Evolutionary conservation across 2,797 vertebrate species (phyloP).

Genomic region (Monodelphis domestica): DNA sequence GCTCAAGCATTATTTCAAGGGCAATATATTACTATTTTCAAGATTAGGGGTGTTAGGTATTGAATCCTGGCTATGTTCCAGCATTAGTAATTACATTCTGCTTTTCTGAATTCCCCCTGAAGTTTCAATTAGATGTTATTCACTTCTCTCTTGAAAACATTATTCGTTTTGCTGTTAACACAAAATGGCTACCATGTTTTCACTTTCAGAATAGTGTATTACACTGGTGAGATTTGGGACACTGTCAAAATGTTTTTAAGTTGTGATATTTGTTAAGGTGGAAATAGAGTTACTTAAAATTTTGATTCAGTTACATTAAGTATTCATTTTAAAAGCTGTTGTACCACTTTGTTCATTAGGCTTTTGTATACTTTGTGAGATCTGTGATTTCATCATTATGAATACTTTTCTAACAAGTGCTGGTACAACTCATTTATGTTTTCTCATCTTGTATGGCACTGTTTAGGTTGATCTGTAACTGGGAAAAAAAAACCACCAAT

Average conservation of each 20-base stretch:
- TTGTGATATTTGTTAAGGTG: neutral
- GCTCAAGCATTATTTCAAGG: neutral
- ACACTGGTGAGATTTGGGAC: neutral
- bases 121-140: conserved; percentile 33
- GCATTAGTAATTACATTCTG: neutral
- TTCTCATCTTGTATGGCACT: neutral
- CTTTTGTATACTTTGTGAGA: conserved; percentile 8
- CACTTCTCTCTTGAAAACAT: neutral
- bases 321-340: neutral
- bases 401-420: neutral
- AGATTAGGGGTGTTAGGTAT: neutral
- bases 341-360: neutral
- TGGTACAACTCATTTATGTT: neutral
- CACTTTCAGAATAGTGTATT: conserved; percentile 16
- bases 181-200: neutral
- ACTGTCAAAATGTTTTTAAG: conserved; percentile 4
- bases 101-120: neutral
- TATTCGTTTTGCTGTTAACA: neutral
- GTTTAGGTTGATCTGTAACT: neutral
- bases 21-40: neutral
- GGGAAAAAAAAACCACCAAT: neutral
- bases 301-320: neutral
- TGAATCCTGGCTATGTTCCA: neutral
- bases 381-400: neutral
- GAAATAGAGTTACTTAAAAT: neutral